Percentiles rank a stretch among this genome's conserved stretches.
Evolutionary conservation across 2,888 invertebrate species (phyloP).

Genomic region (Adelphocoris suturalis): DNA sequence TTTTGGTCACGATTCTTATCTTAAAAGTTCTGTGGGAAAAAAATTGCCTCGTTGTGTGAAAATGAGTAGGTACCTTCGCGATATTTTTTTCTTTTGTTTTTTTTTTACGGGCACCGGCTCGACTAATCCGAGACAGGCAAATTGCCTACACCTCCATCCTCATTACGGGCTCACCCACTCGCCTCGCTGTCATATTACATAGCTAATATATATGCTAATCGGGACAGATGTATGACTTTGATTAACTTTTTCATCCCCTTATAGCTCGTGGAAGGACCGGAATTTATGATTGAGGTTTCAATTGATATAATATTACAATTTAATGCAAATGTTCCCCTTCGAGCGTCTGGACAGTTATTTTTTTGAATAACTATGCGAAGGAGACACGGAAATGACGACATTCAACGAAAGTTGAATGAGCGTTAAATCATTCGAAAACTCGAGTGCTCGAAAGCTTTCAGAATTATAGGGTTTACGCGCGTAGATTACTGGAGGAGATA

Average conservation of each 20-base stretch:
- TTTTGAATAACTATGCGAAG: neutral
- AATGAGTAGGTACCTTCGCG: constrained; percentile 35
- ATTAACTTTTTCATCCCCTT: constrained; percentile 68
- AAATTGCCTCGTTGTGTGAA: constrained; percentile 39
- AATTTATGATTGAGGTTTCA: constrained; percentile 60
- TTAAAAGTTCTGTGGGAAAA: constrained; percentile 29
- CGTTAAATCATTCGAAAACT: neutral
- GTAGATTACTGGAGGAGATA: neutral
- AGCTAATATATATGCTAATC: constrained; percentile 71
- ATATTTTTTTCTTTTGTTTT: constrained; percentile 4
- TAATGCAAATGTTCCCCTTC: constrained; percentile 24
- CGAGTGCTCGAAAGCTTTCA: neutral
- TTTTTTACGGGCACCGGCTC: constrained; percentile 4
- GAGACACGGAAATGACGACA: neutral
- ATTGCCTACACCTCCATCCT: constrained; percentile 69
- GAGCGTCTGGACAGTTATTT: neutral
- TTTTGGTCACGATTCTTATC: constrained; percentile 51
- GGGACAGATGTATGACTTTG: constrained; percentile 67
- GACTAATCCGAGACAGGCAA: constrained; percentile 66
- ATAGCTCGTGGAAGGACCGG: neutral
- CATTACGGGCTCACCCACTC: constrained; percentile 71
- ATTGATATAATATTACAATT: constrained; percentile 65
- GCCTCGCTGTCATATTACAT: constrained; percentile 63
- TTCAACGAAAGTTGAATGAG: neutral
- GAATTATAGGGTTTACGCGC: neutral